These are phyloP conservation scores for Chamaetylas fuelleborni DNA, from an alignment of 2,113 vertebrate species.

Conservation along the genomic window DNA sequence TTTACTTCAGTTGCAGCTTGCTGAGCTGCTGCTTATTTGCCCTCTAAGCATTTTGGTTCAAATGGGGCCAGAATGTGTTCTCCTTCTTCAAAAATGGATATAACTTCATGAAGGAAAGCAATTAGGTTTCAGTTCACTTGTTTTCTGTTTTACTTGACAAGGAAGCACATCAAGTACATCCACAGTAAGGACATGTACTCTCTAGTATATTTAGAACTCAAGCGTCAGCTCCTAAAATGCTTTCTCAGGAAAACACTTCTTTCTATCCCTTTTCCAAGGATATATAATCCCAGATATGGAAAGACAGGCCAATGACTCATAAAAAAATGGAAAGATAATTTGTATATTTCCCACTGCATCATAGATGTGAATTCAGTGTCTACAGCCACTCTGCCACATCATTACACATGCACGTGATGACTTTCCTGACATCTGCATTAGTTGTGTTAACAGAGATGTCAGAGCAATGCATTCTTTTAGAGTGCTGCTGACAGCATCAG, in stretches of 20 bases:
- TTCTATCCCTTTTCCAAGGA: not conserved
- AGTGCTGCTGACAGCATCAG: not conserved
- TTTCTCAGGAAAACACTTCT: not conserved
- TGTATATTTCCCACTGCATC: not conserved
- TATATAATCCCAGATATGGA: not conserved
- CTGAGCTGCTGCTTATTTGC: not conserved
- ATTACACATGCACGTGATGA: not conserved
- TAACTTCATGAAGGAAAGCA: not conserved
- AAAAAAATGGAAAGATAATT: not conserved
- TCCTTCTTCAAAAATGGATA: not conserved
- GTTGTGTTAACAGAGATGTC: not conserved
- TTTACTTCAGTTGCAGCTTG: not conserved
- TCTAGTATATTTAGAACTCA: not conserved
- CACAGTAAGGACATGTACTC: not conserved
- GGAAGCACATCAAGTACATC: not conserved
- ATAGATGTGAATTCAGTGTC: not conserved
- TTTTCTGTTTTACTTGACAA: not conserved
- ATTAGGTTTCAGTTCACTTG: not conserved
- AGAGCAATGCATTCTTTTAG: not conserved
- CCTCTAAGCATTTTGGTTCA: not conserved
- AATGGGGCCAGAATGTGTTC: not conserved
- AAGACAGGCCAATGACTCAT: not conserved
- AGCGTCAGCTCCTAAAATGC: not conserved
- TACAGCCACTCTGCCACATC: not conserved
- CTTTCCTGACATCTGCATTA: slow-evolving; percentile 35